Conservation (phyloP, 2,888 invertebrate species). For the Epiperipatus broadwayi region DNA sequence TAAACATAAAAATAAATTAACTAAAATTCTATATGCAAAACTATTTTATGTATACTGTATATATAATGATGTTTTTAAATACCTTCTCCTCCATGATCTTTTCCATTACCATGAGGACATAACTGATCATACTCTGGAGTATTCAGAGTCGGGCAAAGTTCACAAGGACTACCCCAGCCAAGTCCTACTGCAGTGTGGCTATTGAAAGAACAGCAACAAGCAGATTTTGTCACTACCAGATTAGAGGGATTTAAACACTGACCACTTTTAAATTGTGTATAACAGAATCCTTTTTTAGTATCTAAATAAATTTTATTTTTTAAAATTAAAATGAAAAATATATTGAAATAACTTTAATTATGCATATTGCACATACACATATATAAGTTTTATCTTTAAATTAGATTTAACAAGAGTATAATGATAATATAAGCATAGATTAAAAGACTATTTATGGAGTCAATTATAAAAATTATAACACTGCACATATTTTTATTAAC, state of each 20-base stretch:
- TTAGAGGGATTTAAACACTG: slow-evolving; percentile 55
- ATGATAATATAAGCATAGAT: too few species aligned
- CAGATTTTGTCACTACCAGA: slow-evolving; percentile 57
- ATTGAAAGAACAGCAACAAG: slow-evolving; percentile 57
- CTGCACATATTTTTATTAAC: too few species aligned
- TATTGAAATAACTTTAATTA: slow-evolving; percentile 14
- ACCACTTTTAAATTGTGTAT: slow-evolving; percentile 53
- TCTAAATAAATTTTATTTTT: slow-evolving; percentile 34
- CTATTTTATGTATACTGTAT: too few species aligned
- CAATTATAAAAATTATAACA: too few species aligned
- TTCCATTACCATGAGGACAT: slow-evolving; percentile 56
- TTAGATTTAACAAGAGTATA: too few species aligned
- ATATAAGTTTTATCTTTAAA: too few species aligned
- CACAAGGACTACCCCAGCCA: slow-evolving; percentile 66
- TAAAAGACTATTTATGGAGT: too few species aligned
- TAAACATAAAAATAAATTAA: too few species aligned
- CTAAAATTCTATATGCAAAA: too few species aligned
- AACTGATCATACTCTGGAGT: slow-evolving; percentile 46
- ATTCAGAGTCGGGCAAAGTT: slow-evolving; percentile 50
- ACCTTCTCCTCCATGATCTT: slow-evolving; percentile 58
- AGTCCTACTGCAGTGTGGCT: slow-evolving; percentile 35
- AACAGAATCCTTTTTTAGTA: slow-evolving; percentile 59
- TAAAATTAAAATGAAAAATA: slow-evolving; percentile 1
- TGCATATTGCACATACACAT: neutral
- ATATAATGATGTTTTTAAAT: slow-evolving; percentile 14